Percentiles rank a stretch among this genome's conserved stretches.
phyloP scores from a whole-genome alignment of 1,140 invertebrate genomes.

The Frieseomelitta varia region DNA sequence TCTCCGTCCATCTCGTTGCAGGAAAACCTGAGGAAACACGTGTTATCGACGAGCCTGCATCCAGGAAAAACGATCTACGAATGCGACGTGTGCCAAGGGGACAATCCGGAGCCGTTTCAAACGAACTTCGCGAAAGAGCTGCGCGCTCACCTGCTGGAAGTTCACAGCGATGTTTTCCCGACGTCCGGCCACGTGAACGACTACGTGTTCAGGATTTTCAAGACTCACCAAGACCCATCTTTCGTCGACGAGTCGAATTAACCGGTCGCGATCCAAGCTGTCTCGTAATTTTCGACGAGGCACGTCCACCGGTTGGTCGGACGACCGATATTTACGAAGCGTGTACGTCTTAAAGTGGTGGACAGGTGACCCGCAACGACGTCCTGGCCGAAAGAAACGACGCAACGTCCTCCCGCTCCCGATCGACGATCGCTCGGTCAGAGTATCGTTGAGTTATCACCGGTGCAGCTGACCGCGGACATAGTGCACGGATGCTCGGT shows the following conservation, averaged over 20 bases:
- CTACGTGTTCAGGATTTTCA: conserved; percentile 81
- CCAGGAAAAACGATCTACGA: conserved; percentile 89
- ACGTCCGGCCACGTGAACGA: conserved; percentile 76
- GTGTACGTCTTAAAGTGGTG: conserved; percentile 9
- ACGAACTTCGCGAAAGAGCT: conserved; percentile 87
- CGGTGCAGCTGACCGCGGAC: conserved; percentile 52
- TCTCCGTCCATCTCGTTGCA: conserved; percentile 75
- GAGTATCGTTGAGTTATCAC: conserved; percentile 42
- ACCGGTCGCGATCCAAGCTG: background rate
- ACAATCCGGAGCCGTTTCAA: conserved; percentile 76
- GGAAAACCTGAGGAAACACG: conserved; percentile 94
- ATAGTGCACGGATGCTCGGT: conserved; percentile 25
- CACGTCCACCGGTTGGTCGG: no score
- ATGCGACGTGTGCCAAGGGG: conserved; percentile 84
- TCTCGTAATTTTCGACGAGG: background rate
- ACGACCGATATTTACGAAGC: conserved; percentile 12
- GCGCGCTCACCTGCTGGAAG: conserved; percentile 84
- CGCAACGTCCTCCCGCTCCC: background rate
- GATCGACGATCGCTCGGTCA: background rate
- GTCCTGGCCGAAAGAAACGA: background rate
- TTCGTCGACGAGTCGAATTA: conserved; percentile 12
- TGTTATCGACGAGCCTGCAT: conserved; percentile 90
- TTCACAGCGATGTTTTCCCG: conserved; percentile 83
- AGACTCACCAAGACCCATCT: conserved; percentile 36
- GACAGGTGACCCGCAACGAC: conserved; percentile 3